Percentiles rank a stretch among this genome's conserved stretches.
These are phyloP conservation scores for Limnodromus scolopaceus DNA, from an alignment of 2,797 vertebrate genomes.

Conservation along the genomic window DNA sequence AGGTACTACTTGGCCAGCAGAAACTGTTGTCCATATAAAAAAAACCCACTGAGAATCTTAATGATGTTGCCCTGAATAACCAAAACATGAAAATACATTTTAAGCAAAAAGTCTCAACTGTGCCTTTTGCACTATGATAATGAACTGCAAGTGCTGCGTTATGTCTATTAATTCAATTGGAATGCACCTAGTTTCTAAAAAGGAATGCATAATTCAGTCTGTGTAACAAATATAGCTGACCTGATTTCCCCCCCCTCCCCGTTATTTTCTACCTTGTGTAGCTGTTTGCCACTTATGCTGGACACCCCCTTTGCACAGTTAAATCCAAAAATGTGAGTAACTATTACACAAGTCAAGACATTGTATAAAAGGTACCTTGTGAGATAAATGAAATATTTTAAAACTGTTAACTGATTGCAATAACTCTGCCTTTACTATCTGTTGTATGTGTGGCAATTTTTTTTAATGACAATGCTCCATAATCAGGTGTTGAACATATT, in stretches of 20 bases:
- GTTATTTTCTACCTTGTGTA: neutral
- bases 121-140: neutral
- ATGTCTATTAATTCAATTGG: neutral
- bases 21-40: neutral
- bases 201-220: neutral
- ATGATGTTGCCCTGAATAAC: neutral
- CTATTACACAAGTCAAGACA: neutral
- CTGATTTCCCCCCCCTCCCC: fast-evolving
- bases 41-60: neutral
- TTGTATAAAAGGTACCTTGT: neutral
- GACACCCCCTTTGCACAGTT: neutral
- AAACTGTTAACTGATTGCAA: neutral
- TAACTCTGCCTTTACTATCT: neutral
- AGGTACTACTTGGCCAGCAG: neutral
- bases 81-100: neutral
- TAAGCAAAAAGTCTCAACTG: neutral
- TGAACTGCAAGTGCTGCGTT: neutral
- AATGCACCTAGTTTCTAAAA: neutral
- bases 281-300: neutral
- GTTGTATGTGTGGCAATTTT: neutral
- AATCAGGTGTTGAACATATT: neutral
- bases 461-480: neutral
- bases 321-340: neutral
- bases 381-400: neutral
- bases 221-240: neutral